A percentile compares a stretch with the other conserved stretches of the same genome.
Evolutionary conservation across 2,888 invertebrate species (phyloP).

Genomic region (Drosophila leonis): DNA sequence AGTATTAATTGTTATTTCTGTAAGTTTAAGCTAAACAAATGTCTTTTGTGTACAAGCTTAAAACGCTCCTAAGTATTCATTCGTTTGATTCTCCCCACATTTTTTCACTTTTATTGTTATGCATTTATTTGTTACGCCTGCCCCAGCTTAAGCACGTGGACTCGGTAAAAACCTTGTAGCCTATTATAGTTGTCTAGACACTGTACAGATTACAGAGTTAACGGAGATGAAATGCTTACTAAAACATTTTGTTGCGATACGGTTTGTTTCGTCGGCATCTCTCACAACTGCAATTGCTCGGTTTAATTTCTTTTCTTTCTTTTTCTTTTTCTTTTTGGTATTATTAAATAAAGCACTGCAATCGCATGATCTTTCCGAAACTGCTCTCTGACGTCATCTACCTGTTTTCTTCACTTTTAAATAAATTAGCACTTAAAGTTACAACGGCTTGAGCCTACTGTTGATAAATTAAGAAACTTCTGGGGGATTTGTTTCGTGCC

Average conservation of each 20-base stretch:
- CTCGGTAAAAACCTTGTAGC: constrained; percentile 38
- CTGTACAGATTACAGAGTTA: constrained; percentile 24
- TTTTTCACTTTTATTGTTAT: background rate
- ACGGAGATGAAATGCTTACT: constrained; percentile 11
- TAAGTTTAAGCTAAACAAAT: constrained; percentile 73
- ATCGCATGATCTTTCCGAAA: constrained; percentile 18
- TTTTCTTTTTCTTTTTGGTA: constrained; percentile 28
- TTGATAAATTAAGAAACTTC: constrained; percentile 59
- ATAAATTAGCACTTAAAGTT: constrained; percentile 79
- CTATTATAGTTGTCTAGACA: constrained; percentile 31
- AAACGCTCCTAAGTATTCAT: constrained; percentile 67
- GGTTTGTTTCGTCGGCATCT: constrained; percentile 23
- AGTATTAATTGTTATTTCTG: constrained; percentile 70
- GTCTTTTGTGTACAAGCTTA: constrained; percentile 78
- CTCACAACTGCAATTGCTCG: constrained; percentile 10
- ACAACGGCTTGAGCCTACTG: constrained; percentile 60
- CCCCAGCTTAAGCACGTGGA: constrained; percentile 28
- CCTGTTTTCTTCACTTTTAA: constrained; percentile 42
- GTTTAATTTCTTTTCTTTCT: constrained; percentile 1
- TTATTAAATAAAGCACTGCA: constrained; percentile 23
- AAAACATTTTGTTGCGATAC: constrained; percentile 13
- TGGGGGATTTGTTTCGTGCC: constrained; percentile 30
- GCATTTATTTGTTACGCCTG: constrained; percentile 15
- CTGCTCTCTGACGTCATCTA: constrained; percentile 40
- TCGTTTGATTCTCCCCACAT: constrained; percentile 41